Conservation (phyloP, 2,797 vertebrate genomes). For the Esox masquinongy region DNA sequence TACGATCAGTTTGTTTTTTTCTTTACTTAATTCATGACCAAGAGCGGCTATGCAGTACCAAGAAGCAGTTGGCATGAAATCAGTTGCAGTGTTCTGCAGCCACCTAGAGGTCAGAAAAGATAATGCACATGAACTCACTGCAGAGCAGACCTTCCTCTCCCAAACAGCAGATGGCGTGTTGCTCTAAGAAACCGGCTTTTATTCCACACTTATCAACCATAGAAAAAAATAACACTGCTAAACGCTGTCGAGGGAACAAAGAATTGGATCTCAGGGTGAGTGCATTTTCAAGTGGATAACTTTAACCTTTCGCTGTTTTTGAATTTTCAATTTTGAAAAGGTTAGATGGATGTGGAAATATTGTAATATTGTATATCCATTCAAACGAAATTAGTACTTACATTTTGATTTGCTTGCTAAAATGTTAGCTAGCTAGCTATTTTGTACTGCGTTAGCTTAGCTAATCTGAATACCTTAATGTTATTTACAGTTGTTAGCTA, state of each 20-base stretch:
- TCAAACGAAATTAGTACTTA: not conserved
- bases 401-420: not conserved
- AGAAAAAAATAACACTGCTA: not conserved
- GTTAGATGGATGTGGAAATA: not conserved
- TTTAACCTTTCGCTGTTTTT: not conserved
- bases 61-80: not conserved
- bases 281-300: not conserved
- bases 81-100: not conserved
- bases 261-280: constrained; percentile 34
- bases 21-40: not conserved
- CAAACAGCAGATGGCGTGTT: constrained; percentile 63
- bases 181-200: not conserved
- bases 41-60: not conserved
- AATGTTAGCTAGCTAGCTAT: not conserved
- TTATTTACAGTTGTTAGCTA: too few relatives aligned
- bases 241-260: constrained; percentile 52
- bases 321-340: not conserved
- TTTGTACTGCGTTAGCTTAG: too few relatives aligned
- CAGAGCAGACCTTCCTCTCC: constrained; percentile 12
- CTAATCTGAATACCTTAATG: too few relatives aligned
- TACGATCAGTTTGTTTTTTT: not conserved
- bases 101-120: not conserved
- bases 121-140: not conserved
- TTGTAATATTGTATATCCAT: not conserved
- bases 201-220: not conserved